Evolutionary conservation across 2,888 invertebrate genomes (phyloP).

Genomic region (Agrenia bidenticulata): DNA sequence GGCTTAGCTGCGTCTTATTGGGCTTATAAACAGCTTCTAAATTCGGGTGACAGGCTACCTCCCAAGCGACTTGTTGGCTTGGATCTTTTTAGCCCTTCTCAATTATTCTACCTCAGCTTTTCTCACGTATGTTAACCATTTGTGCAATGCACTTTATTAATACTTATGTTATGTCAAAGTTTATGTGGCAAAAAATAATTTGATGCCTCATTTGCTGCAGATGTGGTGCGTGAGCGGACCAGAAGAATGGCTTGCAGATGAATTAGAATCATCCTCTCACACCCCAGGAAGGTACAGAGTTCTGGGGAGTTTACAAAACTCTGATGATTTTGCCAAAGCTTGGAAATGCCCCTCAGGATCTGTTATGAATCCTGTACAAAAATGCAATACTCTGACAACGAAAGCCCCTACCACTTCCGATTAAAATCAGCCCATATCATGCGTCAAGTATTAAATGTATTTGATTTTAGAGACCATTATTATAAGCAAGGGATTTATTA

Average conservation of each 20-base stretch:
- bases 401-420: background rate
- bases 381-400: slow-evolving; percentile 28
- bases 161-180: too few relatives aligned
- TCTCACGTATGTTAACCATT: slow-evolving; percentile 31
- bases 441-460: slow-evolving; percentile 1
- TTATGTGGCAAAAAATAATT: too few relatives aligned
- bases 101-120: slow-evolving; percentile 45
- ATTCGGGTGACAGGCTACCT: background rate
- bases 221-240: slow-evolving; percentile 45
- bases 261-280: slow-evolving; percentile 40
- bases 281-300: slow-evolving; percentile 39
- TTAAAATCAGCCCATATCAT: too few relatives aligned
- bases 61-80: slow-evolving; percentile 28
- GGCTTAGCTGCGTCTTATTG: slow-evolving; percentile 36
- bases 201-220: slow-evolving; percentile 27
- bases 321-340: slow-evolving; percentile 38
- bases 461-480: background rate
- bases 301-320: slow-evolving; percentile 35
- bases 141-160: too few relatives aligned
- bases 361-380: slow-evolving; percentile 37
- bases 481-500: background rate
- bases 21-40: slow-evolving; percentile 36
- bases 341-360: slow-evolving; percentile 36
- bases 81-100: slow-evolving; percentile 33
- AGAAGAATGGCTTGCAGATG: slow-evolving; percentile 41